These are phyloP conservation scores for Leptinotarsa tumamoca DNA, from an alignment of 2,888 invertebrate species.

Conservation along the genomic window DNA sequence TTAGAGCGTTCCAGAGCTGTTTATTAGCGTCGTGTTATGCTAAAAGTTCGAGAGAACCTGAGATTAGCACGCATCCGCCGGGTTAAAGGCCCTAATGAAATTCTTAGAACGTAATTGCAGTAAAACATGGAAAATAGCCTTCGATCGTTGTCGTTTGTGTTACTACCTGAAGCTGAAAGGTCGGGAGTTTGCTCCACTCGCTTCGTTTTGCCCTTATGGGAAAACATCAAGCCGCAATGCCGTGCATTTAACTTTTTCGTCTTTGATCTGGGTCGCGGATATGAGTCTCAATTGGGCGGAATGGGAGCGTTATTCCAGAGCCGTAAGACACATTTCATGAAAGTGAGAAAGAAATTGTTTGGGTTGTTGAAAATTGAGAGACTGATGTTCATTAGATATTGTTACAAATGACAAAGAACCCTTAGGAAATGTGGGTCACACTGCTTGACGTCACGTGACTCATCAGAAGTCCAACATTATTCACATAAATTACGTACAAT, in stretches of 20 bases:
- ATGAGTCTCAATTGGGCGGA: slow-evolving; percentile 1
- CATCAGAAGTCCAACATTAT: too few species aligned
- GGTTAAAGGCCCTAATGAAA: slow-evolving; percentile 7
- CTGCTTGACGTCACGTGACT: too few species aligned
- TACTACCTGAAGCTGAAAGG: slow-evolving; percentile 6
- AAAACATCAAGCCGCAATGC: slow-evolving; percentile 17
- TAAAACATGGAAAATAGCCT: slow-evolving; percentile 6
- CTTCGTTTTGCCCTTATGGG: slow-evolving; percentile 11
- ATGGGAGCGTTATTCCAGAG: not conserved
- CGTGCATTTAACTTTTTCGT: slow-evolving; percentile 15
- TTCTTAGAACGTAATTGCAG: slow-evolving; percentile 16
- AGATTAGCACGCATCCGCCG: slow-evolving; percentile 7
- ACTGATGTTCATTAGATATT: too few species aligned
- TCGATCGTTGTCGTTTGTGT: slow-evolving; percentile 18
- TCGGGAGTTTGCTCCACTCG: not conserved
- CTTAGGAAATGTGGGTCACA: too few species aligned
- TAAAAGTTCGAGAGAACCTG: slow-evolving; percentile 6
- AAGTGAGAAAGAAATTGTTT: not conserved
- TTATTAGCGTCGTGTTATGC: slow-evolving; percentile 4
- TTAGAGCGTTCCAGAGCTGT: slow-evolving; percentile 7
- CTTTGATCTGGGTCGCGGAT: slow-evolving; percentile 15
- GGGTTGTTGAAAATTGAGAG: too few species aligned
- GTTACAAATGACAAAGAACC: too few species aligned
- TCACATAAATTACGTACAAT: too few species aligned
- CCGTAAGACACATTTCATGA: not conserved